Conservation (phyloP, 2,797 vertebrate species). For the Tokudaia muenninki region DNA sequence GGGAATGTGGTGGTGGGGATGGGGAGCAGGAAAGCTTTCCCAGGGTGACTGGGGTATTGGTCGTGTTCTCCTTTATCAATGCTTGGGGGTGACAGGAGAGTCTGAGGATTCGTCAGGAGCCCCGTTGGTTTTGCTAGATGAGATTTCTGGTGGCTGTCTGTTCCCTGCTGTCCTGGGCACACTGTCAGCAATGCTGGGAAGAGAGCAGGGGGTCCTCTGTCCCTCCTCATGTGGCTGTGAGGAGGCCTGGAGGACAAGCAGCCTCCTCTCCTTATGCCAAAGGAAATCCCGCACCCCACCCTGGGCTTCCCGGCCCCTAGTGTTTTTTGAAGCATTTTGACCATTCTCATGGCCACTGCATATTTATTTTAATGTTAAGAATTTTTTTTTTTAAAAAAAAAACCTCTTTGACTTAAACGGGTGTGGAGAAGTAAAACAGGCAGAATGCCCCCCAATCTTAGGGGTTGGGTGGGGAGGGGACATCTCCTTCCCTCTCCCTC, state of each 20-base stretch:
- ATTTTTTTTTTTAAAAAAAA: conserved; percentile 73
- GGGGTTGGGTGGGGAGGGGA: conserved; percentile 85
- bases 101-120: conserved; percentile 84
- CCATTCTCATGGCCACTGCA: conserved; percentile 84
- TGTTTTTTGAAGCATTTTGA: conserved; percentile 82
- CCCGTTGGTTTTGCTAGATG: conserved; percentile 86
- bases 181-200: conserved; percentile 77
- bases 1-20: conserved; percentile 69
- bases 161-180: conserved; percentile 77
- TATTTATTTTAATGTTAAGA: conserved; percentile 85
- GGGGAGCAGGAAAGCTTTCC: conserved; percentile 43
- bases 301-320: conserved; percentile 72
- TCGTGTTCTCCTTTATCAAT: conserved; percentile 91
- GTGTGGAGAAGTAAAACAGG: conserved; percentile 83
- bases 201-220: conserved; percentile 41
- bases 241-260: conserved; percentile 72
- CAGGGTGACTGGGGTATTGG: conserved; percentile 75
- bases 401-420: conserved; percentile 84
- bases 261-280: conserved; percentile 84
- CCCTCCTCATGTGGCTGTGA: conserved; percentile 71
- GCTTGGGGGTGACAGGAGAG: conserved; percentile 81
- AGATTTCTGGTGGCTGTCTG: conserved; percentile 88
- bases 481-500: conserved; percentile 75
- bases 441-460: conserved; percentile 80
- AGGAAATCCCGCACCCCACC: conserved; percentile 79